Percentiles rank a stretch among this genome's conserved stretches.
Conservation (phyloP, 2,888 invertebrate genomes). For the Lottia scabra region DNA sequence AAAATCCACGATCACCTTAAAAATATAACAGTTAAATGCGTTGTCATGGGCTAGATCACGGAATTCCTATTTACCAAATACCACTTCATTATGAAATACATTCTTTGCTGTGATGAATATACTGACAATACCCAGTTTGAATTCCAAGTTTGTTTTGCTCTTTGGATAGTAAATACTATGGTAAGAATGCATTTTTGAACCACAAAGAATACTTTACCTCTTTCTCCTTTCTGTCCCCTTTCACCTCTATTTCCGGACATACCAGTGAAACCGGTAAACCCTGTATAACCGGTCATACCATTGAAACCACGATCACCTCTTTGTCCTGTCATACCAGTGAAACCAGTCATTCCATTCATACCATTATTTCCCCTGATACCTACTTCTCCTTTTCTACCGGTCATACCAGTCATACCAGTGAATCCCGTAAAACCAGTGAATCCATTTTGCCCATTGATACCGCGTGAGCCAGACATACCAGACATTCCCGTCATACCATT, state of each 20-base stretch:
- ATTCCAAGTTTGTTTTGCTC: too few species aligned
- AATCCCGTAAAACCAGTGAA: slow-evolving; percentile 11
- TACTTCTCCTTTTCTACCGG: not conserved
- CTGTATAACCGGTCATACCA: slow-evolving; percentile 4
- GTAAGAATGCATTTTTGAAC: too few species aligned
- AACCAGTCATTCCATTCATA: not conserved
- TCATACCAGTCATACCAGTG: slow-evolving; percentile 4
- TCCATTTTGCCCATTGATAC: not conserved
- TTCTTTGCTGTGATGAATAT: too few species aligned
- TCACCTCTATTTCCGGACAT: not conserved
- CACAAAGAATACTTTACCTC: not conserved
- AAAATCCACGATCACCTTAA: not conserved
- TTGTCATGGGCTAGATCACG: too few species aligned
- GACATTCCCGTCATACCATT: slow-evolving; percentile 3
- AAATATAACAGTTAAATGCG: not conserved
- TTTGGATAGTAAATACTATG: too few species aligned
- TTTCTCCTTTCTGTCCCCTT: not conserved
- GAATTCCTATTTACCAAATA: too few species aligned
- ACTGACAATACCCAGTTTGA: too few species aligned
- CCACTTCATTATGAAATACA: too few species aligned
- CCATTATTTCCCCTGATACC: not conserved
- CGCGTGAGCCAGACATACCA: slow-evolving; percentile 5
- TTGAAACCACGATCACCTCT: not conserved
- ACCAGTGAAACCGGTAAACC: slow-evolving; percentile 10
- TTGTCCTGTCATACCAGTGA: slow-evolving; percentile 2